Evolutionary conservation across 2,888 invertebrate species (phyloP), one percentile per base, ranked within the genome.

Genomic region (Nephrotoma guestfalica): DNA sequence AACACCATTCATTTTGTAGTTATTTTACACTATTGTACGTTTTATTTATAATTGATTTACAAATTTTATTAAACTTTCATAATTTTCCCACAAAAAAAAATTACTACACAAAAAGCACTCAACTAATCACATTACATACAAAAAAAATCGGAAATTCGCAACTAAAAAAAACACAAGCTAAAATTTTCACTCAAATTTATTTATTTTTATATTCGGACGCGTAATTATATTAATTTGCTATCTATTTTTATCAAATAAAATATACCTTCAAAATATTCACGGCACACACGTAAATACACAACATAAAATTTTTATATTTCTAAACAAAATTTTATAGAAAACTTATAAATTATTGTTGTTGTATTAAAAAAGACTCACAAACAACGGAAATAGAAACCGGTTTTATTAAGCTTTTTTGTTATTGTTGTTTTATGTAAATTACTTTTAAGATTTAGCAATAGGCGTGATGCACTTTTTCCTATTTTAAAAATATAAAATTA

Each of bases 1-100:
- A 41, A 87, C 86, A 45, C 88, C 88, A 86, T 88, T 88, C 88
- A 88, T 88, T 85, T 83, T 87, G 11, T 41, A 40, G 15, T 86
- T 86, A 9, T 43, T 85, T 85, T 9, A 15, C n/a, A 41, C 11
- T 41, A 41, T 11, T 30, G 18, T 18, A 41, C 4, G 41, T 13
- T 41, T 18, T 30, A 30, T 30, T 30, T 30, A 30, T 30, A 30
- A 30, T 30, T 42, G 15, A 6, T 43, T 85, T 85, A 45, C 43
- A 85, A 85, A 43, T 9, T 51, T 51, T 51, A 51, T 41, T 41
- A 83, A 40, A 83, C 41, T 85, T n/a, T 85, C 84, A 85, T 85
- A n/a, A 85, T 42, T 42, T 85, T 83, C 11, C 2, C n/a, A 85
- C 6, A 41, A 3, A 13, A 85, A 85, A 85, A 85, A 40, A 1